These are phyloP conservation scores for Tachina lurida DNA, from an alignment of 2,888 invertebrate species.

Conservation along the genomic window DNA sequence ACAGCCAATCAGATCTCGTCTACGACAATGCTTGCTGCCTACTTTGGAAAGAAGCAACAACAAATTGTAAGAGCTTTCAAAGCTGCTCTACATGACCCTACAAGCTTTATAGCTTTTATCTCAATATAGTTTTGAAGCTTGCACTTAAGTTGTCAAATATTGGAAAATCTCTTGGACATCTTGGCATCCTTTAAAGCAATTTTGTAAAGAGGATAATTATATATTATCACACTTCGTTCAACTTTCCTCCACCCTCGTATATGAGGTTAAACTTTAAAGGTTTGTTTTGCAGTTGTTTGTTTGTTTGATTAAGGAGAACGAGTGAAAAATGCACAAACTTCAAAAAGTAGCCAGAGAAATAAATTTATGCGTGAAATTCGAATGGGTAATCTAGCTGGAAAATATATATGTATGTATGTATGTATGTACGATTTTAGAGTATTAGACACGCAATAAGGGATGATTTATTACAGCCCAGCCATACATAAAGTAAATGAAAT, in stretches of 20 bases:
- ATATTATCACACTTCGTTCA: too few relatives aligned
- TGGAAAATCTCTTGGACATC: too few relatives aligned
- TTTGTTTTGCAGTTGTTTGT: not conserved
- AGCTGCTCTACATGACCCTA: too few relatives aligned
- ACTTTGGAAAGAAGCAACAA: too few relatives aligned
- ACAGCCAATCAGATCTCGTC: too few relatives aligned
- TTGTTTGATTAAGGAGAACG: not conserved
- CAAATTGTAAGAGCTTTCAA: too few relatives aligned
- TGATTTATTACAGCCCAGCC: constrained; percentile 62
- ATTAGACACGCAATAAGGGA: constrained; percentile 56
- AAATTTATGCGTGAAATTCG: constrained; percentile 69
- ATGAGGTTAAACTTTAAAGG: constrained; percentile 14
- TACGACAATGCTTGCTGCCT: too few relatives aligned
- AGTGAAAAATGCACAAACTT: not conserved
- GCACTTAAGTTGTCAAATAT: too few relatives aligned
- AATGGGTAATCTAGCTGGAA: constrained; percentile 42
- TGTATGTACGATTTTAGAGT: constrained; percentile 38
- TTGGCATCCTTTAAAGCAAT: too few relatives aligned
- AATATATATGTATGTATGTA: not conserved
- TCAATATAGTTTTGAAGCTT: too few relatives aligned
- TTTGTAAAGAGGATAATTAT: too few relatives aligned
- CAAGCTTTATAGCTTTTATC: too few relatives aligned
- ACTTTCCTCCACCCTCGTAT: not conserved
- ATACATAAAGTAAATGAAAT: constrained; percentile 16
- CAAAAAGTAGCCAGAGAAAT: constrained; percentile 20